Evolutionary conservation across 2,888 invertebrate species (phyloP).

Genomic region (Caradrina kadenii): DNA sequence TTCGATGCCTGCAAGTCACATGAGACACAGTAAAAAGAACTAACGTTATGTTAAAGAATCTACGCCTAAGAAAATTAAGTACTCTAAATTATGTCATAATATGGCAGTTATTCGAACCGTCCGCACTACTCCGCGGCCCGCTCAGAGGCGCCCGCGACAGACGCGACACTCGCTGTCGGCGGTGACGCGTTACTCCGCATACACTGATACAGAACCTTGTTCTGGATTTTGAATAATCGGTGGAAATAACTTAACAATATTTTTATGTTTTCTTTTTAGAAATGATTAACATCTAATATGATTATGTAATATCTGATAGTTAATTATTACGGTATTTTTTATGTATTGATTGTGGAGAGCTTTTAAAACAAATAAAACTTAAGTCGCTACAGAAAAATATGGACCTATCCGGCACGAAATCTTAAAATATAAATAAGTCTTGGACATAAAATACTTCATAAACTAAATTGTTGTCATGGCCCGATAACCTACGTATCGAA

Average conservation of each 20-base stretch:
- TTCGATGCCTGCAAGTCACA: constrained; percentile 86
- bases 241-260: constrained; percentile 81
- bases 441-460: constrained; percentile 85
- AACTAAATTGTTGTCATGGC: constrained; percentile 87
- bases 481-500: constrained; percentile 87
- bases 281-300: constrained; percentile 34
- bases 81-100: constrained; percentile 89
- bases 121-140: constrained; percentile 86
- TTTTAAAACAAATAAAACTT: constrained; percentile 57
- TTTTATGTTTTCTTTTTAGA: constrained; percentile 54
- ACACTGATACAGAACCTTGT: constrained; percentile 81
- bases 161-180: constrained; percentile 62
- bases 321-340: constrained; percentile 26
- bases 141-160: constrained; percentile 65
- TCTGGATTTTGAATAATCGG: constrained; percentile 87
- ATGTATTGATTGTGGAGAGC: constrained; percentile 32
- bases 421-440: constrained; percentile 84
- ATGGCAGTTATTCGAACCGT: constrained; percentile 90
- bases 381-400: constrained; percentile 60
- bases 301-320: constrained; percentile 23
- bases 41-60: constrained; percentile 80
- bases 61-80: constrained; percentile 85
- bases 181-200: constrained; percentile 65
- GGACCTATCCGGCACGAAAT: constrained; percentile 72
- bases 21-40: constrained; percentile 83